Evolutionary conservation across 2,797 vertebrate genomes (phyloP), one percentile per base, ranked within the genome.

Genomic region (Muscicapa striata): DNA sequence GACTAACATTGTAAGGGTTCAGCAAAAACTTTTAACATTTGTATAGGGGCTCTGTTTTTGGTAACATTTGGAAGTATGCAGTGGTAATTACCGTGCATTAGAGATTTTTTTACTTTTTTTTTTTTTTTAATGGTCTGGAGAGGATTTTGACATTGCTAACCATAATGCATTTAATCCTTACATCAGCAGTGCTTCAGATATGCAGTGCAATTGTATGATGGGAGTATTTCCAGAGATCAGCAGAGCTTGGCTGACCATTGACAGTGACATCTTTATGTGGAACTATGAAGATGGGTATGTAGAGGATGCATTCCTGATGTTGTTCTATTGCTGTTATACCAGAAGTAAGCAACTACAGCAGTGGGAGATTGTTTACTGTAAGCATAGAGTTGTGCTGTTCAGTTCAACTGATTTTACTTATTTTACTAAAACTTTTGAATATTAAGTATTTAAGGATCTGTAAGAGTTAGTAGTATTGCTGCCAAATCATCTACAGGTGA

Each of bases 131-230:
- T 46, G 34, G 5, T 64, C 4, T 5, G 7, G 11, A 75, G 62
- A 19, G 3, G 4, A 40, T 62, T 77, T 86, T 83, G 16, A 40
- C 1, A 19, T 74, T 89, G 17, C 7, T 87, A 15, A 4, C 6
- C 7, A 7, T 38, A 72, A 20, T 34, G 4, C 22, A 24, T 94
- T 93, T 95, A 57, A 36, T 46, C 96, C 97, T 98, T 98, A 98
- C 97, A 97, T 97, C 89, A 68, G 8, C 18, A 32, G 12, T 89
- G 26, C 55, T 61, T 79, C 96, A 99, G 99, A 99, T 96, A 99
- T 99, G 99, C 99, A 99, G 48, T 99, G 99, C 94, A 99, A 99
- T 91, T 99, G 99, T 97, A 99, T 99, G 99, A 99, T 99, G 99
- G 99, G 99, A 66, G 99, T 99, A 69, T 99, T 99, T 77, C 99